Evolutionary conservation across 2,113 vertebrate species (phyloP), one percentile per base, ranked within the genome.

Genomic region (Micronycteris hirsuta): DNA sequence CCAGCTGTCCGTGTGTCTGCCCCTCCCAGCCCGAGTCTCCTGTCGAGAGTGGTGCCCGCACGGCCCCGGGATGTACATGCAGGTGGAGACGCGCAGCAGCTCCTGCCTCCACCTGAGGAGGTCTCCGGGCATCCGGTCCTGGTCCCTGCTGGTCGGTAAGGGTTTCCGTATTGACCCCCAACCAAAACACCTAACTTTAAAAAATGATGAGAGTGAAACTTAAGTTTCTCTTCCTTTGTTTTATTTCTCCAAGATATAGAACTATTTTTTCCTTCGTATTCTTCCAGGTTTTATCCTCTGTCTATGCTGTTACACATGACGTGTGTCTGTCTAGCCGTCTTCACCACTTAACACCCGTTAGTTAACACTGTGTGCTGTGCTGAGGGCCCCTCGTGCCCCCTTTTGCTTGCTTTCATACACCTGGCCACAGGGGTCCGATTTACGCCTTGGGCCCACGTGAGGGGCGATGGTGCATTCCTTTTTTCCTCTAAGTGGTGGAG

Each of bases 131-230:
- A 98, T 99, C 85, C 98, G 99, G n/a, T 99, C 99, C 22, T 99
- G 99, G 99, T 99, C 99, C 47, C 96, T 99, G 36, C 98, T 99
- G 63, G 99, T 99, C 36, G 99, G 99, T 99, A 98, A 98, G 99
- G 9, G 15, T 73, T 31, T 70, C 6, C 24, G 0, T 1, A 4
- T 54, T 74, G 36, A 24, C 3, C 19, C 7, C 43, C 12, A 41
- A 7, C 22, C 31, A 1, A 83, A 33, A 65, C 76, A 20, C 2
- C n/a, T 85, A 11, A 45, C 11, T 82, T 41, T 54, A 4, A 16
- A 26, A 38, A 41, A 33, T 4, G 20, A 33, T 54, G 17, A 15
- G 89, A 68, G 68, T n/a, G 61, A 84, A 83, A 49, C 19, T 1
- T 1, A n/a, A 14, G 1, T 14, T 7, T 33, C 54, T 47, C 10